Conservation (phyloP, 2,888 invertebrate genomes). For the Biston betularia region DNA sequence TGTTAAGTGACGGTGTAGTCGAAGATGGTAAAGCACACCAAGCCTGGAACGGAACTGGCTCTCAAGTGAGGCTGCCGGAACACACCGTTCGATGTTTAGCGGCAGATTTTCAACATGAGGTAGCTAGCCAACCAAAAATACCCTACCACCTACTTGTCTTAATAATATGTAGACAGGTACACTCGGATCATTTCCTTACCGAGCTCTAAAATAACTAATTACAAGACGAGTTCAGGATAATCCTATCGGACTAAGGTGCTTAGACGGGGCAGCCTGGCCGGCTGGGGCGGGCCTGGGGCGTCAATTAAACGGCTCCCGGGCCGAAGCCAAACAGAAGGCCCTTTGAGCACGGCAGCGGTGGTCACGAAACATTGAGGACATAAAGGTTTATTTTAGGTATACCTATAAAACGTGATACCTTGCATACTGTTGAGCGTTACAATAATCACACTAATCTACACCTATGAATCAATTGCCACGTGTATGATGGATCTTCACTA, state of each 20-base stretch:
- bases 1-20: no score
- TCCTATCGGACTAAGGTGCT: slow-evolving; percentile 22
- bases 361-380: slow-evolving; percentile 40
- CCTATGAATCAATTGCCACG: neutral
- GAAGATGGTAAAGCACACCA: no score
- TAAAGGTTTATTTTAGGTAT: slow-evolving; percentile 35
- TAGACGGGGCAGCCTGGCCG: slow-evolving; percentile 28
- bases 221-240: slow-evolving; percentile 24
- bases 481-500: no score
- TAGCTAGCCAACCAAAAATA: no score
- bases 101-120: no score
- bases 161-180: neutral
- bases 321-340: slow-evolving; percentile 43
- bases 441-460: neutral
- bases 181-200: neutral
- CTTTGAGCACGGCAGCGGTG: slow-evolving; percentile 36
- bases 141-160: no score
- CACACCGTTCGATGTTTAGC: no score
- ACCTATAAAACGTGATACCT: neutral
- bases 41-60: no score
- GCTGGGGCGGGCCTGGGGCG: slow-evolving; percentile 38
- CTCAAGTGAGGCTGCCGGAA: no score
- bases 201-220: slow-evolving; percentile 21
- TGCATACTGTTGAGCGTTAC: neutral
- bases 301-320: slow-evolving; percentile 44